Percentiles rank a stretch among this genome's conserved stretches.
These are phyloP conservation scores for Ditula angustiorana DNA, from an alignment of 2,888 invertebrate genomes.

Conservation along the genomic window DNA sequence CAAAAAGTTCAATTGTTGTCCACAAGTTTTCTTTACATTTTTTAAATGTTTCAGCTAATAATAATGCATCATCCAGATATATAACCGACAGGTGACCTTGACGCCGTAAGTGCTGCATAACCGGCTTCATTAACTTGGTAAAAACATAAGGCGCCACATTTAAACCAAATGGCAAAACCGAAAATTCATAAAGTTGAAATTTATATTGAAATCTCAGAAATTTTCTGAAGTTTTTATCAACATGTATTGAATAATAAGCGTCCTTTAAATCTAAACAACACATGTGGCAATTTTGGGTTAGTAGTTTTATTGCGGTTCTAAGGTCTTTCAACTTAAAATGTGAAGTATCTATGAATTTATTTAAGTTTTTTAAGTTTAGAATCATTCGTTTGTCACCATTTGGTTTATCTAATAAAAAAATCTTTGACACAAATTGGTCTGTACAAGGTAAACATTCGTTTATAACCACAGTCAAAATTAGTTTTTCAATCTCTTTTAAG, in stretches of 20 bases:
- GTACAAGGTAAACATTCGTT: slow-evolving; percentile 1
- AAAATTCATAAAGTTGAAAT: slow-evolving; percentile 8
- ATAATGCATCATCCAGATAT: slow-evolving; percentile 15
- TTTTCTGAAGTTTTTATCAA: slow-evolving; percentile 9
- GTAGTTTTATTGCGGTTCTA: slow-evolving; percentile 10
- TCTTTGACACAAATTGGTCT: slow-evolving; percentile 3
- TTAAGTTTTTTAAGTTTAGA: slow-evolving; percentile 19
- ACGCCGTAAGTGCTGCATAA: not conserved
- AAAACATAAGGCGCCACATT: slow-evolving; percentile 7
- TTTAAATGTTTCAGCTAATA: not conserved
- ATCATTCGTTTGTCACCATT: slow-evolving; percentile 21
- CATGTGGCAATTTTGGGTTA: slow-evolving; percentile 19
- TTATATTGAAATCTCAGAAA: slow-evolving; percentile 16
- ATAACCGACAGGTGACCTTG: slow-evolving; percentile 14
- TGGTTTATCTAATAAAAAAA: slow-evolving; percentile 17
- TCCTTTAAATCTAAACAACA: slow-evolving; percentile 15
- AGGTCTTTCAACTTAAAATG: slow-evolving; percentile 27
- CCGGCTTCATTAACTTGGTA: slow-evolving; percentile 17
- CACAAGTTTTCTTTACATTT: slow-evolving; percentile 4
- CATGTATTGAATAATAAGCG: slow-evolving; percentile 6
- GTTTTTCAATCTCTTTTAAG: not conserved
- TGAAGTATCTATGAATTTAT: slow-evolving; percentile 18
- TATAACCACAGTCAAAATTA: not conserved
- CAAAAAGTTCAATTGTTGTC: not conserved
- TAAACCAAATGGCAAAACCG: slow-evolving; percentile 6